Base-by-base conservation (phyloP, 2,888 invertebrate species). In the Cynaeus angustus region DNA sequence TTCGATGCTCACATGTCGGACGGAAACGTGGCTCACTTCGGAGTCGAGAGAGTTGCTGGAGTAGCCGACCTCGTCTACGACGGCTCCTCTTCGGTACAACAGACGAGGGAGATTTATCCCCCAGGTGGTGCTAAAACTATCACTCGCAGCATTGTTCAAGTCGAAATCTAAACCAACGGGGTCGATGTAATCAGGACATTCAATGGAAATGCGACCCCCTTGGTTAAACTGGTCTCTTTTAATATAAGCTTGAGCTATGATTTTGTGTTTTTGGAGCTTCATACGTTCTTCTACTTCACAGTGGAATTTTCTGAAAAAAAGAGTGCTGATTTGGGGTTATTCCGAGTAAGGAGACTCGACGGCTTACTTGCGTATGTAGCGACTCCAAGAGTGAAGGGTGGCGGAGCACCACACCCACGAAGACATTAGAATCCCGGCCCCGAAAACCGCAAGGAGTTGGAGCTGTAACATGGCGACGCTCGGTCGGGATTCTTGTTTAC, bases 331-430 rank as follows among this genome's bases (percentile, higher is more conserved):
- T 33, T 28, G 43, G n/a, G 33, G 21, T 21, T 21, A 21, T 21
- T 21, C 21, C 4, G 21, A 4, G 1, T 1, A 4, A 21, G 4
- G 1, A 6, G 3, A 9, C 1, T 33, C n/a, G 33, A 7, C 1
- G n/a, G 6, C 33, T 80, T 86, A 96, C 96, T 92, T 92, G 82
- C 92, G 89, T 66, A 96, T 86, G 84, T 94, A 95, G 66, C 96
- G 88, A 71, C 91, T 90, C 98, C 98, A 98, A 9, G 93, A 91
- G 75, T 93, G 91, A 4, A 94, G 84, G 3, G 96, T 94, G 38
- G 95, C 92, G 14, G 90, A 89, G 5, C 95, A 97, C 96, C 96
- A 98, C 28, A 96, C 94, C 96, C 97, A 98, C 0, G 95, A 94
- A 2, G 96, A 95, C 93, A 97, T 95, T 26, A 94, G 89, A 71